Evolutionary conservation across 2,797 vertebrate genomes (phyloP).

Genomic region (Capromys pilorides): DNA sequence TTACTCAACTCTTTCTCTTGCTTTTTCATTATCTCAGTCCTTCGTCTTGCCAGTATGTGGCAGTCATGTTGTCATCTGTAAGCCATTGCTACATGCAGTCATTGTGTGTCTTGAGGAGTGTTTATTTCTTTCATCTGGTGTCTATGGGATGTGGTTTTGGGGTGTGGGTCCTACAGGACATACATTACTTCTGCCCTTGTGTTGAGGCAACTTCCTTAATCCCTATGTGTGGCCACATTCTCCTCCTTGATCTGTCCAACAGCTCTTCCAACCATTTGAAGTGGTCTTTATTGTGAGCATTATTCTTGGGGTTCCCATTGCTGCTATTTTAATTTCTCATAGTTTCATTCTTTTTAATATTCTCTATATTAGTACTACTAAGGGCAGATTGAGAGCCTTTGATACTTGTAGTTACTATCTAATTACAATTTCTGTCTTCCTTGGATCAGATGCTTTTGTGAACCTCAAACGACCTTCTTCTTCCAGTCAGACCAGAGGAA

Average conservation of each 20-base stretch:
- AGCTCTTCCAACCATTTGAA: neutral
- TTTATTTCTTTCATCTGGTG: constrained; percentile 13
- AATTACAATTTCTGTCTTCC: constrained; percentile 56
- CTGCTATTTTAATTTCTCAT: constrained; percentile 60
- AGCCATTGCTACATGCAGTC: constrained; percentile 28
- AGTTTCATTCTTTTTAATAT: constrained; percentile 54
- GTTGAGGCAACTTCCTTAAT: constrained; percentile 56
- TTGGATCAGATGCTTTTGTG: constrained; percentile 68
- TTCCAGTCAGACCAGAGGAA: constrained; percentile 55
- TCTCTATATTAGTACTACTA: constrained; percentile 50
- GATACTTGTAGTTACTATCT: constrained; percentile 69
- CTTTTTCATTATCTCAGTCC: constrained; percentile 37
- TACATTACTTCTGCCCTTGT: constrained; percentile 42
- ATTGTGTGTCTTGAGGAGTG: constrained; percentile 63
- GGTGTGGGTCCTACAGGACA: neutral
- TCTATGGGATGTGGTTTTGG: constrained; percentile 6
- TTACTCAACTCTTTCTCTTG: constrained; percentile 69
- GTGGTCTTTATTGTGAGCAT: constrained; percentile 52
- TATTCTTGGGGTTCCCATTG: constrained; percentile 43
- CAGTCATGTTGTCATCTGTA: constrained; percentile 38
- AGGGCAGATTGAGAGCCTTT: constrained; percentile 63
- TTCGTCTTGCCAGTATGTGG: constrained; percentile 69
- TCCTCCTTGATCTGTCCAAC: constrained; percentile 67
- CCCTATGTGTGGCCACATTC: constrained; percentile 73
- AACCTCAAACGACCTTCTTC: constrained; percentile 58